Conservation (phyloP, 1,140 invertebrate species). For the Sycobia sp. region DNA sequence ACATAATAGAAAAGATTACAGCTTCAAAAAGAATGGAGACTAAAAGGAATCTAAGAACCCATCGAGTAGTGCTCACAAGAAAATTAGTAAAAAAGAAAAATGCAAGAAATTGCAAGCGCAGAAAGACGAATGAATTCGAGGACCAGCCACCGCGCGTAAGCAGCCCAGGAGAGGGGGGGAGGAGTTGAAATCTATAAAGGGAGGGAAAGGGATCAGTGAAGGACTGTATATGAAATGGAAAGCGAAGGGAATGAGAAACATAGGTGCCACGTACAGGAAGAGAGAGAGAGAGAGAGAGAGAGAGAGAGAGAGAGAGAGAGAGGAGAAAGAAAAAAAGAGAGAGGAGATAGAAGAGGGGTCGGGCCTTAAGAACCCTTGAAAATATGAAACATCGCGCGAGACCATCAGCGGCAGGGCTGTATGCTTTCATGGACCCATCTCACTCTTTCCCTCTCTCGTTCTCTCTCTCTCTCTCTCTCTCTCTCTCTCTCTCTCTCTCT, state of each 20-base stretch:
- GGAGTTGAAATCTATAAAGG: no score
- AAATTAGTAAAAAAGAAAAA: no score
- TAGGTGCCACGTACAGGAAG: not conserved
- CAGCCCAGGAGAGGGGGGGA: no score
- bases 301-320: not conserved
- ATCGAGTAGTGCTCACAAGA: no score
- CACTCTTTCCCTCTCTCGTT: no score
- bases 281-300: constrained; percentile 17
- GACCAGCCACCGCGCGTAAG: no score
- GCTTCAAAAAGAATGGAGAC: no score
- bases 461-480: not conserved
- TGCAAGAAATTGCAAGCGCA: no score
- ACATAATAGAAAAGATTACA: no score
- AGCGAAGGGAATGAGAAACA: not conserved
- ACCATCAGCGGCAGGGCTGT: constrained; percentile 36
- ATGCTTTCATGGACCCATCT: constrained; percentile 17
- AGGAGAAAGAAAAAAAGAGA: constrained; percentile 3
- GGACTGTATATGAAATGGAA: constrained; percentile 27
- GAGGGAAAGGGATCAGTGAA: no score
- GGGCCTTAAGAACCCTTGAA: constrained; percentile 24
- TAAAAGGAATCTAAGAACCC: no score
- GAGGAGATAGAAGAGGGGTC: constrained; percentile 20
- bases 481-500: not conserved
- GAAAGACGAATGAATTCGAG: no score
- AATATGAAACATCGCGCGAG: constrained; percentile 41